These are phyloP conservation scores for Conistra vaccinii DNA, from an alignment of 2,888 invertebrate genomes.

Conservation along the genomic window DNA sequence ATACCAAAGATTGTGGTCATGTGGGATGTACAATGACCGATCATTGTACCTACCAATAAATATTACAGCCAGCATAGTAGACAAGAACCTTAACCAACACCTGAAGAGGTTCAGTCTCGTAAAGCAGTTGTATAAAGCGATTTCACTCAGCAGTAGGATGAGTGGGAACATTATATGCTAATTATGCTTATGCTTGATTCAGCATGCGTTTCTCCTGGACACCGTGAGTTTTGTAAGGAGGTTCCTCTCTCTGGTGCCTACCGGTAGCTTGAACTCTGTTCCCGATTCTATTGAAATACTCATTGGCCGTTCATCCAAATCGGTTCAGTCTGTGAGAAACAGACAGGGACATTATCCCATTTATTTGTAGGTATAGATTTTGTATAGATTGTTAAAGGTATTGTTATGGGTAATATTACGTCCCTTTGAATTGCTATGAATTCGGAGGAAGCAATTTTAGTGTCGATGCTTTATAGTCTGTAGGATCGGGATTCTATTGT, in stretches of 20 bases:
- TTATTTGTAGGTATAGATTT: background rate
- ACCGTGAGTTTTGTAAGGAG: background rate
- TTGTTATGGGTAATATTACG: conserved; percentile 15
- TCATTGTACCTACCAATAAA: too few species aligned
- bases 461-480: conserved; percentile 1
- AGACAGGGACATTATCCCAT: background rate
- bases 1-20: too few species aligned
- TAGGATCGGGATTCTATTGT: conserved; percentile 16
- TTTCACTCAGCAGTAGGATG: too few species aligned
- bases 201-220: background rate
- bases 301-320: background rate
- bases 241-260: background rate
- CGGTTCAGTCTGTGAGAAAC: background rate
- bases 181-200: too few species aligned
- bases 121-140: too few species aligned
- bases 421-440: conserved; percentile 19
- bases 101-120: too few species aligned
- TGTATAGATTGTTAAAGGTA: conserved; percentile 22
- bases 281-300: background rate
- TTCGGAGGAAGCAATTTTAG: conserved; percentile 29
- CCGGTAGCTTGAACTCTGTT: too few species aligned
- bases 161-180: too few species aligned
- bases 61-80: too few species aligned
- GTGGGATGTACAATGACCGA: too few species aligned
- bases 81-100: too few species aligned